Evolutionary conservation across 2,797 vertebrate genomes (phyloP).

Genomic region (Macroramphosus scolopax): DNA sequence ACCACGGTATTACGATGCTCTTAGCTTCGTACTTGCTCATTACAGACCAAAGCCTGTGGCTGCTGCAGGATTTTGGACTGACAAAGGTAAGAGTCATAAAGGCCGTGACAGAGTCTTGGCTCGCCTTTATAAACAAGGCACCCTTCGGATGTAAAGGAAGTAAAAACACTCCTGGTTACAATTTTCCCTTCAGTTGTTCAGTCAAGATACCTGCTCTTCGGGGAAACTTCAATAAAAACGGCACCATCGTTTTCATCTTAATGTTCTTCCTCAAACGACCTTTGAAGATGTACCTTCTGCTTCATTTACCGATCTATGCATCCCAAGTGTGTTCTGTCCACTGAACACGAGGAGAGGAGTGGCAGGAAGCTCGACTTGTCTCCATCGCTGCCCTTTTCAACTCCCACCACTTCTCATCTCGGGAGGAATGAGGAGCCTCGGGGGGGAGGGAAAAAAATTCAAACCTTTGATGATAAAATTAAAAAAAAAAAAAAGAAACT

Average conservation of each 20-base stretch:
- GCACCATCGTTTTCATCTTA: conserved; percentile 54
- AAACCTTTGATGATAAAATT: conserved; percentile 35
- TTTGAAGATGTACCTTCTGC: conserved; percentile 51
- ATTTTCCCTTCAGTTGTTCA: conserved; percentile 55
- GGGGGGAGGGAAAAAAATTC: not conserved
- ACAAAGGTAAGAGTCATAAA: conserved; percentile 46
- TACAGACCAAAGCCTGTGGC: conserved; percentile 19
- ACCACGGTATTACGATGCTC: conserved; percentile 34
- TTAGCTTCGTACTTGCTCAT: conserved; percentile 49
- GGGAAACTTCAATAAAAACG: conserved; percentile 42
- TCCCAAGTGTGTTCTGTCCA: conserved; percentile 28
- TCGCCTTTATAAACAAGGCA: conserved; percentile 43
- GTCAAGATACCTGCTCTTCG: conserved; percentile 42
- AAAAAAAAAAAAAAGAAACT: conserved; percentile 33
- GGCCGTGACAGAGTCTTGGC: conserved; percentile 54
- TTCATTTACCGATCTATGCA: conserved; percentile 39
- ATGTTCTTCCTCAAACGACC: conserved; percentile 28
- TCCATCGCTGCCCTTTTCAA: conserved; percentile 30
- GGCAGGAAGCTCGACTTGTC: conserved; percentile 42
- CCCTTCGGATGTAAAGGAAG: conserved; percentile 21
- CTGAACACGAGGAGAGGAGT: conserved; percentile 20
- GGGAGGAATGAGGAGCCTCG: conserved; percentile 20
- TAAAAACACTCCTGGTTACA: conserved; percentile 50
- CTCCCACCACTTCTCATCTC: conserved; percentile 35
- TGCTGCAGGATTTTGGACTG: conserved; percentile 29